Percentiles rank a stretch among this genome's conserved stretches.
Evolutionary conservation across 1,140 invertebrate genomes (phyloP).

Genomic region (Scaptomyza graminum): DNA sequence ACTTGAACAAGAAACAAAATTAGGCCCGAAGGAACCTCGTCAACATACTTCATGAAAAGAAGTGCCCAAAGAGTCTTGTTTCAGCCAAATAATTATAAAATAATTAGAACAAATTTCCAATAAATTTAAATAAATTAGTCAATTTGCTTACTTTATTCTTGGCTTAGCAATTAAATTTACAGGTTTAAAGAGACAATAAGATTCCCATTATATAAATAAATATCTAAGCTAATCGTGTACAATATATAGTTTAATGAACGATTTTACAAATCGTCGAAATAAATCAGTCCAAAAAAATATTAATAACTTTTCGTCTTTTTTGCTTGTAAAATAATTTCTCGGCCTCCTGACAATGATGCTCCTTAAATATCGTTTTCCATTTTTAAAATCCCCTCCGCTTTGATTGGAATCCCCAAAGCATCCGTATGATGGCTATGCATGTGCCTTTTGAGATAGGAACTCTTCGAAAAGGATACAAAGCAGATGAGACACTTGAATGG

Average conservation of each 20-base stretch:
- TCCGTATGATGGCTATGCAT: constrained; percentile 21
- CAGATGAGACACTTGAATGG: constrained; percentile 29
- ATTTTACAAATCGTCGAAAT: neutral
- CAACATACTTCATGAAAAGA: neutral
- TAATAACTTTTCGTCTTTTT: neutral
- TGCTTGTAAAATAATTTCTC: neutral
- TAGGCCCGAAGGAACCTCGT: neutral
- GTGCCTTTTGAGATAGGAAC: constrained; percentile 22
- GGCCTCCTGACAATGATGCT: neutral
- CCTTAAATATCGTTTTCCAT: neutral
- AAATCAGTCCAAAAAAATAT: neutral
- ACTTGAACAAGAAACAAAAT: neutral
- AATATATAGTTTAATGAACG: neutral
- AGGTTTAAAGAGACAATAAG: neutral
- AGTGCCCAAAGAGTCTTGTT: neutral
- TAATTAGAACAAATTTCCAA: neutral
- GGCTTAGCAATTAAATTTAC: too few relatives aligned
- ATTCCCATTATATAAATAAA: neutral
- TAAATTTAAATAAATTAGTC: neutral
- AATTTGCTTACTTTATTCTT: neutral
- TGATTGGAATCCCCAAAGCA: neutral
- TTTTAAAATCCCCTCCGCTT: neutral
- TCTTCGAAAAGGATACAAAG: constrained; percentile 3
- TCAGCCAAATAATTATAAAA: neutral
- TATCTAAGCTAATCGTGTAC: neutral